Conservation (phyloP, 2,888 invertebrate genomes). For the Caenorhabditis drosophilae region DNA sequence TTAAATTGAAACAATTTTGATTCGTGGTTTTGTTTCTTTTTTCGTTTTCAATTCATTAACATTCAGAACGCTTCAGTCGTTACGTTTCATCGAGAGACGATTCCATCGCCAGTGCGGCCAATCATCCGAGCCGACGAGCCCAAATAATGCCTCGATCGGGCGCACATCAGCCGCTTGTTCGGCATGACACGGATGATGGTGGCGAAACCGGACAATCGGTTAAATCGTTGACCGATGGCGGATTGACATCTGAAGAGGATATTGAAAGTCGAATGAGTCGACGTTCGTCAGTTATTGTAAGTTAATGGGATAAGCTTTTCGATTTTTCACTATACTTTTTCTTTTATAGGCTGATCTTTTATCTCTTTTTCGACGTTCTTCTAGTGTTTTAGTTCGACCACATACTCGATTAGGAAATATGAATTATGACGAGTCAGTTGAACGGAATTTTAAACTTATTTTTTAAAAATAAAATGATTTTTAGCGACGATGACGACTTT, state of each 20-base stretch:
- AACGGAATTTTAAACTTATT: not conserved
- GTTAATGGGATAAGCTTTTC: slow-evolving; percentile 1
- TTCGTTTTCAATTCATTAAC: too few relatives aligned
- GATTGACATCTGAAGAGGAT: slow-evolving; percentile 46
- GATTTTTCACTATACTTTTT: slow-evolving; percentile 1
- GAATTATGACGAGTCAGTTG: slow-evolving; percentile 47
- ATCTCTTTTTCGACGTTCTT: slow-evolving; percentile 66
- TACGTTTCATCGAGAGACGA: not conserved
- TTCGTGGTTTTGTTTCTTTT: too few relatives aligned
- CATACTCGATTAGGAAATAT: slow-evolving; percentile 39
- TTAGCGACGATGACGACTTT: slow-evolving; percentile 58
- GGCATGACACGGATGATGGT: slow-evolving; percentile 41
- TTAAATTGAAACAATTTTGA: too few relatives aligned
- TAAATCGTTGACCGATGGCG: slow-evolving; percentile 42
- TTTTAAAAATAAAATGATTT: slow-evolving; percentile 11
- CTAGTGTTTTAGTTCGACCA: slow-evolving; percentile 53
- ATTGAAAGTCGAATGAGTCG: slow-evolving; percentile 51
- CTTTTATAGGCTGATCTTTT: slow-evolving; percentile 63
- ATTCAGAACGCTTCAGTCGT: too few relatives aligned
- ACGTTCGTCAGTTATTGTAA: slow-evolving; percentile 48
- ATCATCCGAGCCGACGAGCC: not conserved
- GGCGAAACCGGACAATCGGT: slow-evolving; percentile 47
- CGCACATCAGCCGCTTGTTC: slow-evolving; percentile 36
- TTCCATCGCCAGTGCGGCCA: not conserved
- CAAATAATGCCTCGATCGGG: slow-evolving; percentile 23